Evolutionary conservation across 1,140 invertebrate genomes (phyloP).

Genomic region (Caenorhabditis tropicalis): DNA sequence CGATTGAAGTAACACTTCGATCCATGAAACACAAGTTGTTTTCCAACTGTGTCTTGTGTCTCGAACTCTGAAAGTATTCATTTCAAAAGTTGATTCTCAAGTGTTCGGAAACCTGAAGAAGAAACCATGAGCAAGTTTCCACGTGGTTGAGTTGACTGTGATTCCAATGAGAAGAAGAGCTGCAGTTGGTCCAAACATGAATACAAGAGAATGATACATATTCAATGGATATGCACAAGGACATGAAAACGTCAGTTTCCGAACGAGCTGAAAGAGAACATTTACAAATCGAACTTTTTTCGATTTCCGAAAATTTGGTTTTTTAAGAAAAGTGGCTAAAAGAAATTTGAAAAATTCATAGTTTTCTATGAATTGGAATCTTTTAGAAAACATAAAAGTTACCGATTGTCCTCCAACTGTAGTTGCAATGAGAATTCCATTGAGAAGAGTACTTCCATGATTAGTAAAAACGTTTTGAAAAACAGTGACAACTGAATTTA

Average conservation of each 20-base stretch:
- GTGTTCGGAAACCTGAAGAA: slow-evolving; percentile 59
- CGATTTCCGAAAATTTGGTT: not conserved
- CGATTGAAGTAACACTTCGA: slow-evolving; percentile 58
- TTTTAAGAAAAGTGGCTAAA: no score
- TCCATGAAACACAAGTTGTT: slow-evolving; percentile 64
- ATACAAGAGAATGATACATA: slow-evolving; percentile 60
- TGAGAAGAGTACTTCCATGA: slow-evolving; percentile 64
- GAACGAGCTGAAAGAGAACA: slow-evolving; percentile 65
- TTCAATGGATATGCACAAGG: slow-evolving; percentile 66
- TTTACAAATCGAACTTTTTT: no score
- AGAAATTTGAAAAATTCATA: not conserved
- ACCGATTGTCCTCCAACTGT: slow-evolving; percentile 68
- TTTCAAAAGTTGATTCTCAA: not conserved
- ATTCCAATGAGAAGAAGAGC: slow-evolving; percentile 64
- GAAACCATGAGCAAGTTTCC: slow-evolving; percentile 66
- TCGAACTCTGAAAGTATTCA: slow-evolving; percentile 46
- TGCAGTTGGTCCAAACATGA: slow-evolving; percentile 63
- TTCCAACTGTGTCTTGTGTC: slow-evolving; percentile 61
- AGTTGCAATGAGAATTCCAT: slow-evolving; percentile 68
- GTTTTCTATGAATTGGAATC: not conserved
- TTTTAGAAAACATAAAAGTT: no score
- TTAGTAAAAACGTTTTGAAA: slow-evolving; percentile 61
- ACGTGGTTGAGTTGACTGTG: slow-evolving; percentile 66
- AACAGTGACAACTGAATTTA: slow-evolving; percentile 47
- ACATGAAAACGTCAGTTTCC: slow-evolving; percentile 64